Base-by-base conservation (phyloP, 1,140 invertebrate species). In the Brachionus paranguensis region DNA sequence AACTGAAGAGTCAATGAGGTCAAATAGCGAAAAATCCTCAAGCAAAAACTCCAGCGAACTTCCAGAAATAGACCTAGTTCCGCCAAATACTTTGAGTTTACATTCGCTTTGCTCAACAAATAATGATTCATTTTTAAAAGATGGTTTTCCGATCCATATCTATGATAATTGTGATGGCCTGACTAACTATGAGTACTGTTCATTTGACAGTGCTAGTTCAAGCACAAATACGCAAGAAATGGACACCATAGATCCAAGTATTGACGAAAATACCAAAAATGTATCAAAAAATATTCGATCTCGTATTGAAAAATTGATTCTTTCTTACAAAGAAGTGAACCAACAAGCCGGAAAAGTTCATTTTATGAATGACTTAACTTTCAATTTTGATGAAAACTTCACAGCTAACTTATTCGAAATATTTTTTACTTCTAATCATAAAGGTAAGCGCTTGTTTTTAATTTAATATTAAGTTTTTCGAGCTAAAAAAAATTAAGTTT, bases 381-480 rank as follows among this genome's bases (percentile, higher is more conserved):
- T 76, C 33, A 76, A 76, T 29, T 76, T 76, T 76, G 72, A 76
- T 76, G 72, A 76, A 50, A 50, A 47, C 53, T 76, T 76, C 50
- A 17, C 47, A 20, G 1, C 43, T 1, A 76, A 17, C 50, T 27
- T 76, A n/a, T 76, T 76, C 47, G 45, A 76, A 5, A 76, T 76
- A 50, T 76, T 76, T 76, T 76, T 50, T 47, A 29, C 6, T 27
- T 27, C 17, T 0, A 76, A 76, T 76, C 53, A 76, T 27, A 76
- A 53, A 76, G 72, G 72, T 76, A 76, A 76, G 41, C 20, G 10
- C 10, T 41, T 41, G 6, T 72, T 41, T 41, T 72, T 45, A 17
- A 11, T 37, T 37, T 68, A 12, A 12, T 17, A 24, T 33, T 33
- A 4, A 5, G 29, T 3, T 3, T 33, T 33, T 33, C 29, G 29